These are phyloP conservation scores for Thomomys bottae DNA, from an alignment of 2,113 vertebrate species.

Conservation along the genomic window DNA sequence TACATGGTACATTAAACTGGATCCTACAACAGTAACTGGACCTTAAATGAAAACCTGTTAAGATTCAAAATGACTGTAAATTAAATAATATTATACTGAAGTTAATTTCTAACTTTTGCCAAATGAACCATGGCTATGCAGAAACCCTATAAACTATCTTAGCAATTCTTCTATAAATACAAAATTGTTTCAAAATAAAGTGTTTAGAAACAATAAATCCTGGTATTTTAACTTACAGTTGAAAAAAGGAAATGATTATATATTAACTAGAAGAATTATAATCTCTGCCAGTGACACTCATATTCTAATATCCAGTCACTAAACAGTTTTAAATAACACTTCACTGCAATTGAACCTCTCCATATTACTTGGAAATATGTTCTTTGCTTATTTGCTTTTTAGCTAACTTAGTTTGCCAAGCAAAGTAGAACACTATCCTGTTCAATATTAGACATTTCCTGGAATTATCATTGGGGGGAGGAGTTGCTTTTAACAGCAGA, in stretches of 20 bases:
- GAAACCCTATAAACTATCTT: not conserved
- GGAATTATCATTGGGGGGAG: not conserved
- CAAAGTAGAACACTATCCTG: not conserved
- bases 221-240: too few relatives aligned
- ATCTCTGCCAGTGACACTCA: not conserved
- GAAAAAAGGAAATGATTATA: not conserved
- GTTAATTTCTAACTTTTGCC: not conserved
- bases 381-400: not conserved
- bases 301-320: not conserved
- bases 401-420: not conserved
- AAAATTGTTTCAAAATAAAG: not conserved
- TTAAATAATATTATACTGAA: not conserved
- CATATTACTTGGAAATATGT: not conserved
- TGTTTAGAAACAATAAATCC: not conserved
- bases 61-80: not conserved
- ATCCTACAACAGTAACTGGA: not conserved
- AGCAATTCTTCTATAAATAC: not conserved
- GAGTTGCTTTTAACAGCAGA: slow-evolving; percentile 4
- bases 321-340: not conserved
- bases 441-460: slow-evolving; percentile 4
- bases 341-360: not conserved
- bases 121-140: not conserved
- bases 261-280: not conserved
- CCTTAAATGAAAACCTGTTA: not conserved
- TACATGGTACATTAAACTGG: not conserved